Base-by-base conservation (phyloP, 2,113 vertebrate genomes). In the Stomatorhinus ivindoensis region DNA sequence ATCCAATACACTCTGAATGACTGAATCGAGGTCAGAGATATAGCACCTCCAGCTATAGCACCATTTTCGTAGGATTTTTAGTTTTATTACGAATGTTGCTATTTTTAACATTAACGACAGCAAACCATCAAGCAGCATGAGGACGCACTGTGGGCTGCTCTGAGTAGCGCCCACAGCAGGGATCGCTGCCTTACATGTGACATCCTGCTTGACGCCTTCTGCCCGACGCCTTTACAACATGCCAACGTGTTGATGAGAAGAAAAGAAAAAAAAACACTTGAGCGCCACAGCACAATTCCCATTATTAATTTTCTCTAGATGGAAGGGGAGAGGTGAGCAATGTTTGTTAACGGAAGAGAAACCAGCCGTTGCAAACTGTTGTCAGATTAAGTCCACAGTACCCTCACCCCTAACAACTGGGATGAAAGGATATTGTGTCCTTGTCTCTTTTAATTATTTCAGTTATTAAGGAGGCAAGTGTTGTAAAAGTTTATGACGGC, bases 291-390 rank as follows among this genome's bases (percentile, higher is more conserved):
- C 51, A 46, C 76, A 89, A 51, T 80, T 84, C 76, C 88, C 31
- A 51, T 53, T 87, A 51, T 89, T 69, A 69, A 86, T 69, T 73
- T 87, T 42, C 58, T 86, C 3, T 82, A 86, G 84, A 73, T 27
- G 39, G 89, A 69, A 58, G 17, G 58, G 53, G 58, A 89, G 55
- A 84, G 47, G 53, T 86, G 89, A 73, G 89, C 53, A 48, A 19
- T 86, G 89, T 89, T 89, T 89, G 89, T 89, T 86, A 89, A 85
- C 27, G 80, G 88, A 84, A 89, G 88, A 53, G 88, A 85, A 89
- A 89, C 88, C 88, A 89, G 73, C 73, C 88, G 76, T 85, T 84
- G 73, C 80, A 84, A 89, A 89, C 84, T 44, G 82, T 84, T 47
- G 88, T 85, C 80, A 83, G 88, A 89, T 89, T 89, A 86, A 89